These are phyloP conservation scores for Pseudomyrmex cubaensis DNA, from an alignment of 1,140 invertebrate species.

Conservation along the genomic window DNA sequence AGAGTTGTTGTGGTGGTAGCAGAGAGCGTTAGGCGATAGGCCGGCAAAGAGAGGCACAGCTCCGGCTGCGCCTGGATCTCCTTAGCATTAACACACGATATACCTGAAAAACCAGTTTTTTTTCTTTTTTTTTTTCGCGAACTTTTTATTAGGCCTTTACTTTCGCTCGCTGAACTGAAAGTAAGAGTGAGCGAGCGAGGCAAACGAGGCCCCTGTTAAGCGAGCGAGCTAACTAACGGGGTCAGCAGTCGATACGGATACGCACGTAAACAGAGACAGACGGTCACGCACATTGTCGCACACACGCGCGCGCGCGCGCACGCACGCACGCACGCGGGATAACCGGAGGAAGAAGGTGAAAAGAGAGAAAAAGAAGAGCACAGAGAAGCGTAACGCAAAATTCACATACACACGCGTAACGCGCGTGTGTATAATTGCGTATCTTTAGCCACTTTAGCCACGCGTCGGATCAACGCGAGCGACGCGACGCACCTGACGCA, in stretches of 20 bases:
- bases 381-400: too few species aligned
- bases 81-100: conserved; percentile 80
- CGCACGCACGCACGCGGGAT: too few species aligned
- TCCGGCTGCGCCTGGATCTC: conserved; percentile 67
- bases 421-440: neutral
- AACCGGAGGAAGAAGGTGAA: neutral
- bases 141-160: conserved; percentile 81
- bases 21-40: conserved; percentile 58
- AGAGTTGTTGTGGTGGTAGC: conserved; percentile 36
- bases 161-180: conserved; percentile 81
- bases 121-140: conserved; percentile 10
- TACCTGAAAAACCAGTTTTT: conserved; percentile 83
- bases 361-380: neutral
- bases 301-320: too few species aligned
- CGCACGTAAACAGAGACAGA: conserved; percentile 47
- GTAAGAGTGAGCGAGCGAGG: conserved; percentile 79
- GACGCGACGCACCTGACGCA: neutral
- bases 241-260: conserved; percentile 79
- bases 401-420: neutral
- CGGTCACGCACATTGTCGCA: neutral
- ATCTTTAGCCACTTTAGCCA: neutral
- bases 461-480: neutral
- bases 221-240: conserved; percentile 76
- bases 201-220: conserved; percentile 67
- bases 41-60: conserved; percentile 26